These are phyloP conservation scores for Xanthorhoe spadicearia DNA, from an alignment of 2,888 invertebrate species.

Conservation along the genomic window DNA sequence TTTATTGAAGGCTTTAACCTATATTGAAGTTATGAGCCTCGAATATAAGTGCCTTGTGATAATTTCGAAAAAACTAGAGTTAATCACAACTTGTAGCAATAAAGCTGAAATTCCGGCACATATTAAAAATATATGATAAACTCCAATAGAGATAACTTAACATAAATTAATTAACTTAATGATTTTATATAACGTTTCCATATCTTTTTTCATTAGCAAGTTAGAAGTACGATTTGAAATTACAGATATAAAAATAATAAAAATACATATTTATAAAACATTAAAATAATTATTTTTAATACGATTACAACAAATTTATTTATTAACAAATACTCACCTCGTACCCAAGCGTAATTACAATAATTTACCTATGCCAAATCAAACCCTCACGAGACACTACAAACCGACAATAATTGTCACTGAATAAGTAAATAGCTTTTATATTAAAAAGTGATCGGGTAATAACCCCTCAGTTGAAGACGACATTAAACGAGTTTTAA, in stretches of 20 bases:
- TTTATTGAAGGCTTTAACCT: not conserved
- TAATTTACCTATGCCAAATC: not conserved
- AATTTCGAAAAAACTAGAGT: not conserved
- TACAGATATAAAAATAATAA: too few relatives aligned
- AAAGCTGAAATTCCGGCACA: too few relatives aligned
- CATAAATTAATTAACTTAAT: too few relatives aligned
- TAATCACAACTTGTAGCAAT: too few relatives aligned
- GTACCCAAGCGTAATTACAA: not conserved
- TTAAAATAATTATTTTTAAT: too few relatives aligned
- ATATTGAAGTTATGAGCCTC: not conserved
- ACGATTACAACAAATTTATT: too few relatives aligned
- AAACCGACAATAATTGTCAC: slow-evolving; percentile 13
- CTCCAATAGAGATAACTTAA: too few relatives aligned
- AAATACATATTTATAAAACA: too few relatives aligned
- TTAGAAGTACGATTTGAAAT: too few relatives aligned
- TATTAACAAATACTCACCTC: not conserved
- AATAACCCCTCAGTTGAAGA: slow-evolving; percentile 50
- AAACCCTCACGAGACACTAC: not conserved
- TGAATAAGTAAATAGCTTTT: slow-evolving; percentile 23
- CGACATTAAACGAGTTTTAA: slow-evolving; percentile 59
- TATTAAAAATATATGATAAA: too few relatives aligned
- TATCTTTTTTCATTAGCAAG: too few relatives aligned
- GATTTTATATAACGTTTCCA: too few relatives aligned
- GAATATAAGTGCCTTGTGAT: not conserved
- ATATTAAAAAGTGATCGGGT: slow-evolving; percentile 37